Evolutionary conservation across 2,888 invertebrate genomes (phyloP), one percentile per base, ranked within the genome.

Genomic region (Epirrhoe alternata): DNA sequence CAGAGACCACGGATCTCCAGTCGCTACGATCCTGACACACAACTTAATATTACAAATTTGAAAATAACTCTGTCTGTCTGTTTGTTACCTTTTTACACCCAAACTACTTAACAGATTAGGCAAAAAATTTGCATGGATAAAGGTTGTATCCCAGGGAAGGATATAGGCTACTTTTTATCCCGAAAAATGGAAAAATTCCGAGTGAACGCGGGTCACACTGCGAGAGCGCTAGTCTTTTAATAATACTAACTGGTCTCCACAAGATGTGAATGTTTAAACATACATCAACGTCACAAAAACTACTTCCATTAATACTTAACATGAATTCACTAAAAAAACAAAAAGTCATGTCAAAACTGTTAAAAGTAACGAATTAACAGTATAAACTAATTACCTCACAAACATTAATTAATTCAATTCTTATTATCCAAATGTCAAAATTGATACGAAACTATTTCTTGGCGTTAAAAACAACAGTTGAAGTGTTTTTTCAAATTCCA

Each of bases 391-490:
- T 53, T 30, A 38, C 49, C 5, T 6, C 56, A 42, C 59, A 60
- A 51, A 6, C 47, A 16, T n/a, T 10, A 65, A 60, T 61, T 56
- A 45, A 42, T 30, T 31, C 24, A 56, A 54, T 59, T 35, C 14
- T 12, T 50, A 45, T 14, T 24, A 54, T 7, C 12, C 17, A 64
- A 64, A 64, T 66, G 66, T 66, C 66, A 60, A 35, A 24, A 24
- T 24, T 24, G 24, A 1, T 2, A 24, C 5, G 1, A 51, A 45
- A 51, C 62, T 38, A 66, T 51, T 58, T 58, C 16, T 45, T 14
- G 55, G 67, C 56, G 67, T 60, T 59, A 67, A 67, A 63, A 63
- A 63, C 67, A 67, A 67, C 67, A 67, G 66, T 62, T 66, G 42
- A 16, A 5, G 16, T 17, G 6, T 17, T 51, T 53, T 57, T 63